Percentiles rank a stretch among this genome's conserved stretches.
These are phyloP conservation scores for Acheta domesticus DNA, from an alignment of 2,888 invertebrate genomes.

Conservation along the genomic window DNA sequence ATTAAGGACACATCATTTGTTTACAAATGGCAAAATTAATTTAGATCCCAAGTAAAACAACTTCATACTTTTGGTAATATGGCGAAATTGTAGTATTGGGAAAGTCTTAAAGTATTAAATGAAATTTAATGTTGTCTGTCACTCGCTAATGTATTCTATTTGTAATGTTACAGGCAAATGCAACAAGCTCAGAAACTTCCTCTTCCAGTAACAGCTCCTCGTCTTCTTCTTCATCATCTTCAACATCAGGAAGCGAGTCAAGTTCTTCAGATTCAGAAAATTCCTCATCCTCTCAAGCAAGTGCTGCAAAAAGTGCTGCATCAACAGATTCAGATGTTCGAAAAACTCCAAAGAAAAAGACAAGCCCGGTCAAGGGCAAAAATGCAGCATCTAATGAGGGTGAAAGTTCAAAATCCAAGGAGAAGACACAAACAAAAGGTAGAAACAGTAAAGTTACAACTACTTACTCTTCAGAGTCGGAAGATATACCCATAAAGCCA, in stretches of 20 bases:
- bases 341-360: constrained; percentile 39
- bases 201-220: constrained; percentile 43
- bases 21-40: too few relatives aligned
- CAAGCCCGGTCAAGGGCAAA: constrained; percentile 28
- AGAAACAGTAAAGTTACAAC: constrained; percentile 46
- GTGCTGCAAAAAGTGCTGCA: constrained; percentile 40
- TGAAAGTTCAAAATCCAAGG: constrained; percentile 40
- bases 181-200: constrained; percentile 42
- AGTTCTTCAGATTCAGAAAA: constrained; percentile 43
- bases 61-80: too few relatives aligned
- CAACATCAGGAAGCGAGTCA: constrained; percentile 44
- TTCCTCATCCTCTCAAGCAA: constrained; percentile 40
- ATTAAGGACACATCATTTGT: too few relatives aligned
- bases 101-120: too few relatives aligned
- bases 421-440: constrained; percentile 38
- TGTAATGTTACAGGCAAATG: constrained; percentile 29
- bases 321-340: constrained; percentile 40
- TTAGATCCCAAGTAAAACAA: too few relatives aligned
- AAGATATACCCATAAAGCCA: constrained; percentile 51
- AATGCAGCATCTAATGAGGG: constrained; percentile 39
- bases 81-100: too few relatives aligned
- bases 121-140: too few relatives aligned
- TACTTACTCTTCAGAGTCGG: constrained; percentile 58
- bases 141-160: too few relatives aligned
- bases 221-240: constrained; percentile 45